Evolutionary conservation across 2,113 vertebrate genomes (phyloP).

Genomic region (Erinaceus europaeus): DNA sequence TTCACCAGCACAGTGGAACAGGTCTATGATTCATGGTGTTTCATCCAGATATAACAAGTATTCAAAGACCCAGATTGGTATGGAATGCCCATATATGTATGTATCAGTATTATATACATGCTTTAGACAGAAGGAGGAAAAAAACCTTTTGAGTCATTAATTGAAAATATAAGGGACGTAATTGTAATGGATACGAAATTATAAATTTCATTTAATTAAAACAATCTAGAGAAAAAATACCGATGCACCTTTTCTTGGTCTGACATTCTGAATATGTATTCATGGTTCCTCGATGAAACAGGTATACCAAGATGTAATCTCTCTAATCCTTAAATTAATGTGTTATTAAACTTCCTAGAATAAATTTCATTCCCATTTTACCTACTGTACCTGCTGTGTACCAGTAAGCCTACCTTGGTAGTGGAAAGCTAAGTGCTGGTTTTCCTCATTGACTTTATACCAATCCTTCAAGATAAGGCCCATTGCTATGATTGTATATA

Average conservation of each 20-base stretch:
- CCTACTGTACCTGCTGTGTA: slow-evolving; percentile 38
- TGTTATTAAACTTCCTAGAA: slow-evolving; percentile 42
- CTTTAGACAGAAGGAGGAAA: slow-evolving; percentile 31
- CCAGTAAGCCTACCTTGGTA: slow-evolving; percentile 32
- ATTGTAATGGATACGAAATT: slow-evolving; percentile 34
- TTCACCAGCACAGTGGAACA: background rate
- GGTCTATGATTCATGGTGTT: background rate
- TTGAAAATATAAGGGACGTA: slow-evolving; percentile 6
- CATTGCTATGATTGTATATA: slow-evolving; percentile 51
- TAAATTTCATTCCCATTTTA: slow-evolving; percentile 52
- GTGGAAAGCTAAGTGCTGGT: slow-evolving; percentile 26
- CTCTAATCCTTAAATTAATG: slow-evolving; percentile 30
- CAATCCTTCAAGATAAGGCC: slow-evolving; percentile 10
- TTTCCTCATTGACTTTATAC: slow-evolving; percentile 8
- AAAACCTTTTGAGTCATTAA: slow-evolving; percentile 29
- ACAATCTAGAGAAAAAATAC: slow-evolving; percentile 42
- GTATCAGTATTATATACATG: background rate
- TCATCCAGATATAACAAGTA: slow-evolving; percentile 12
- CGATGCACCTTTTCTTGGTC: slow-evolving; percentile 33
- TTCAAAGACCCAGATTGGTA: background rate
- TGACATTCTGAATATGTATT: slow-evolving; percentile 45
- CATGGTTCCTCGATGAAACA: slow-evolving; percentile 29
- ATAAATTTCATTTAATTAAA: slow-evolving; percentile 36
- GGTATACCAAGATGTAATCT: slow-evolving; percentile 55
- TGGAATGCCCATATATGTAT: background rate